phyloP scores from a whole-genome alignment of 2,888 invertebrate genomes.

The Agrotis ipsilon region DNA sequence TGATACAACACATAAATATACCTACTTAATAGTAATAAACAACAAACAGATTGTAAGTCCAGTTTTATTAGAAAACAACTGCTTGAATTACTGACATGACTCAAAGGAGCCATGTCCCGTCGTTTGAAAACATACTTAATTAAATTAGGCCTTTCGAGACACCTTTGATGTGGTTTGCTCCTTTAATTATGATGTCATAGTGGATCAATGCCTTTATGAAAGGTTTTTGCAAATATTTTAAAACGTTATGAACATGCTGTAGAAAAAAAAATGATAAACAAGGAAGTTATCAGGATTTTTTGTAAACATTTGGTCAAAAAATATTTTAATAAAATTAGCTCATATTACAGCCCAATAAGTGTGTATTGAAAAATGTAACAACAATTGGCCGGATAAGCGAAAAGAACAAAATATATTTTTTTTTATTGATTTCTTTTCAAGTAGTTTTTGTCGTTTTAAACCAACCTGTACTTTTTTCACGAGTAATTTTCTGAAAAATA shows the following conservation, averaged over 20 bases:
- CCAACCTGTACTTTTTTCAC: not conserved
- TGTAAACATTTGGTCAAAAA: not conserved
- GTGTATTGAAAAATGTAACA: not conserved
- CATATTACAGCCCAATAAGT: not conserved
- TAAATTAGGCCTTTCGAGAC: slow-evolving; percentile 48
- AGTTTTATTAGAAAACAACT: slow-evolving; percentile 23
- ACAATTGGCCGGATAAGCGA: not conserved
- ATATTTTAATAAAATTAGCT: not conserved
- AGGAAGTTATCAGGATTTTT: not conserved
- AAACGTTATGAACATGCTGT: no score
- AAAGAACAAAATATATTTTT: no score
- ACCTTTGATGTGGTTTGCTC: slow-evolving; percentile 60
- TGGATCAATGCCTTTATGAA: slow-evolving; percentile 28
- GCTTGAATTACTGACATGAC: slow-evolving; percentile 35
- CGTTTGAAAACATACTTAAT: slow-evolving; percentile 49
- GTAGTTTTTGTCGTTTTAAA: no score
- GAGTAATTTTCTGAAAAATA: not conserved
- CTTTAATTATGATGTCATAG: slow-evolving; percentile 45
- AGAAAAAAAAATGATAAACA: no score
- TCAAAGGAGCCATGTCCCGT: slow-evolving; percentile 38
- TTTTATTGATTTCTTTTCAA: no score
- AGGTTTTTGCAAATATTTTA: slow-evolving; percentile 24
- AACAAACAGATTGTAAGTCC: not conserved
- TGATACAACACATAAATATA: not conserved
- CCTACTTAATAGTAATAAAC: no score